Base-by-base conservation (phyloP, 2,888 invertebrate genomes). In the Marasmarcha lunaedactyla region DNA sequence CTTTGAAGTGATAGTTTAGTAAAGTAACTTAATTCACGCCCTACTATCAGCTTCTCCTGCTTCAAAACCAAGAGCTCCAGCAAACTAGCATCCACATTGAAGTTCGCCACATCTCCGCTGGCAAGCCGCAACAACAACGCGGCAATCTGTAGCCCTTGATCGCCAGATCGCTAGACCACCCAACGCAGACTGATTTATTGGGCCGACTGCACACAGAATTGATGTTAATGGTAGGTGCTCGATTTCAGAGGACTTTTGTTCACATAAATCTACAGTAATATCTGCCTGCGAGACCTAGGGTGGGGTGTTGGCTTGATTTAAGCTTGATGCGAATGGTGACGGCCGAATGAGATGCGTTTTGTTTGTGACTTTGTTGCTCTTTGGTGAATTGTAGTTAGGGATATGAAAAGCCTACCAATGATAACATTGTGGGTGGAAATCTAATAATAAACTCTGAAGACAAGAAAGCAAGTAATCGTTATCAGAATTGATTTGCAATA, bases 61-160 rank as follows among this genome's bases (percentile, higher is more conserved):
- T n/a, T n/a, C n/a, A n/a, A n/a, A n/a, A n/a, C n/a, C n/a, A n/a
- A n/a, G n/a, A n/a, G n/a, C n/a, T n/a, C n/a, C n/a, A n/a, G n/a
- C n/a, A n/a, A n/a, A n/a, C n/a, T n/a, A n/a, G n/a, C n/a, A n/a
- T n/a, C n/a, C n/a, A n/a, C n/a, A n/a, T n/a, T n/a, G n/a, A n/a
- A n/a, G n/a, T n/a, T n/a, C n/a, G n/a, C 20, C 53, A 61, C 71
- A 67, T 71, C 69, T 62, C 65, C 69, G 60, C 58, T 64, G 57
- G 52, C 56, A 58, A 56, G 57, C 55, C 56, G 57, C 63, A 59
- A 63, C 58, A 55, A 61, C 59, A 50, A 56, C 48, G 45, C 48
- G 52, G 61, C 63, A 66, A 69, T 71, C 71, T 71, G 63, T 65
- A 54, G 57, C 53, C 55, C 55, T 54, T 58, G 59, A 63, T 30